Conservation (phyloP, 2,113 vertebrate genomes). For the Leptocoma aspasia region DNA sequence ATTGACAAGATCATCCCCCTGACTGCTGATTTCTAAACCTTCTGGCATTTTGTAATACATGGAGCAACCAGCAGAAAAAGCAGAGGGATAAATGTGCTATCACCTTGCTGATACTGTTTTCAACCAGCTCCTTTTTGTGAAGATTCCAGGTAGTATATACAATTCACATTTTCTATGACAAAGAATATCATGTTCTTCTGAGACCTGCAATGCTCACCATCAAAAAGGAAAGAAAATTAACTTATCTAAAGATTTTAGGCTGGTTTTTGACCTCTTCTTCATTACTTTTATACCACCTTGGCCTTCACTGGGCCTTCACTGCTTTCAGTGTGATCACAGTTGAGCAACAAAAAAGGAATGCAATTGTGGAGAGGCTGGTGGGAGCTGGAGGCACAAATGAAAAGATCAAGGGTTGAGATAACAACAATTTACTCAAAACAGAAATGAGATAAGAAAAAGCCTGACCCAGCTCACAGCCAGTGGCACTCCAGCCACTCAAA, state of each 20-base stretch:
- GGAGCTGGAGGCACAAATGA: too few relatives aligned
- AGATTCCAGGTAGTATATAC: not conserved
- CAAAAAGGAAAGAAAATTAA: not conserved
- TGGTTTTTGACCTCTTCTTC: not conserved
- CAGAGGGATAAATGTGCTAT: not conserved
- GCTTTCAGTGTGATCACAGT: not conserved
- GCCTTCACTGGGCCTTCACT: not conserved
- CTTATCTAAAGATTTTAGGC: not conserved
- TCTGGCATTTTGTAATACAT: not conserved
- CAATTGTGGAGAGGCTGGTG: fast-evolving
- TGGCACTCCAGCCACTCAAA: not conserved
- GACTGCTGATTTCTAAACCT: not conserved
- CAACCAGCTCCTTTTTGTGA: not conserved
- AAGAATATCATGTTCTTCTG: not conserved
- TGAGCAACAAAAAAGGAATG: not conserved
- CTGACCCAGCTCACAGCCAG: not conserved
- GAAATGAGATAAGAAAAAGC: not conserved
- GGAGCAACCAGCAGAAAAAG: not conserved
- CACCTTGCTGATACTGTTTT: not conserved
- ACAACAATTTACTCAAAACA: not conserved
- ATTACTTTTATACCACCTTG: not conserved
- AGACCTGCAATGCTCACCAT: not conserved
- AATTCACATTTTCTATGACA: not conserved
- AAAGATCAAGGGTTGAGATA: not conserved
- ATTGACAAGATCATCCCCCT: not conserved